These are phyloP conservation scores for Beroe forskalii DNA, from an alignment of 37 sponge, comb jelly and placozoan genomes.

Conservation along the genomic window DNA sequence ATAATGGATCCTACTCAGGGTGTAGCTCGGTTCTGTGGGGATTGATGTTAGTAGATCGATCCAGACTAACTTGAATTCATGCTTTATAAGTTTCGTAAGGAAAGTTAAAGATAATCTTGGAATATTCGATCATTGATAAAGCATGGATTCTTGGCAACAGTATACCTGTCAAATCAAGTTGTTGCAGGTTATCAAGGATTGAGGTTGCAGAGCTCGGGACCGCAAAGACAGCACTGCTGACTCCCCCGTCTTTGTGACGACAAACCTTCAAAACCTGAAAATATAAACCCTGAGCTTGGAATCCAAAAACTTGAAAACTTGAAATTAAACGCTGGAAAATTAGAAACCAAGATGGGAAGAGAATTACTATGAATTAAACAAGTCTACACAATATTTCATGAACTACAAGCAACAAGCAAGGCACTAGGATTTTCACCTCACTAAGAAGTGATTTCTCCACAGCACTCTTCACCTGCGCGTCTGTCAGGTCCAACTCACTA, in stretches of 20 bases:
- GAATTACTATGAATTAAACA: neutral
- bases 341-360: neutral
- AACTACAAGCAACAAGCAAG: neutral
- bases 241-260: neutral
- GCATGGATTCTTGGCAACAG: no score
- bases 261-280: neutral
- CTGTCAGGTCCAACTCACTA: neutral
- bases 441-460: neutral
- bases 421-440: neutral
- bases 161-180: no score
- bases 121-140: no score
- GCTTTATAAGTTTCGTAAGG: no score
- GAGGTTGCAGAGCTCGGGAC: neutral
- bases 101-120: no score
- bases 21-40: no score
- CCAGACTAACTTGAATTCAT: no score
- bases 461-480: neutral
- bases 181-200: neutral
- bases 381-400: no score
- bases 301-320: no score
- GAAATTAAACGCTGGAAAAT: neutral
- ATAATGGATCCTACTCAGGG: no score
- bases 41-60: no score
- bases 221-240: constrained; percentile 19
- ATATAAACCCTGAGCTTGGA: neutral